Evolutionary conservation across 2,113 vertebrate genomes (phyloP).

Genomic region (Marmota flaviventris): DNA sequence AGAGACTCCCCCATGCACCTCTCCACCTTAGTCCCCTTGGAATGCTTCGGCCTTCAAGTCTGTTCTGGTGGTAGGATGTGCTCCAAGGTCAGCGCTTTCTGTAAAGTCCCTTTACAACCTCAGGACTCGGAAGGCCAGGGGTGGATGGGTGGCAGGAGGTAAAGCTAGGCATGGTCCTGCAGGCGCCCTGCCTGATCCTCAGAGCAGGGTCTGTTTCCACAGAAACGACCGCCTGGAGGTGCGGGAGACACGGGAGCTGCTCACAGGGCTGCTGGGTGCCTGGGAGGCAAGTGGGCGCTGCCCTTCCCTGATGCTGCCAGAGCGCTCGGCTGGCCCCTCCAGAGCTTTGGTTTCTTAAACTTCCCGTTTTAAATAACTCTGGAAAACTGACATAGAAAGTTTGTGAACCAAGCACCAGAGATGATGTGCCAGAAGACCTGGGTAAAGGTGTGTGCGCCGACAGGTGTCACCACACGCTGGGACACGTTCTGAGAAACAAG

Average conservation of each 20-base stretch:
- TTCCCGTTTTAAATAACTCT: not conserved
- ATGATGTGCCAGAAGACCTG: not conserved
- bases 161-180: not conserved
- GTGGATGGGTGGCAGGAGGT: not conserved
- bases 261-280: not conserved
- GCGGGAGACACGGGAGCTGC: not conserved
- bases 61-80: fast-evolving
- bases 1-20: fast-evolving
- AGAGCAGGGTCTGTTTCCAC: slow-evolving; percentile 40
- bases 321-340: not conserved
- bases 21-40: not conserved
- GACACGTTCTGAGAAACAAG: not conserved
- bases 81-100: not conserved
- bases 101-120: not conserved
- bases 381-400: not conserved
- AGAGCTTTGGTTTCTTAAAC: not conserved
- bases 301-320: not conserved
- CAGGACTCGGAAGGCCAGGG: not conserved
- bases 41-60: not conserved
- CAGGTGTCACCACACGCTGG: not conserved
- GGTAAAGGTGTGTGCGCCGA: not conserved
- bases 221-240: slow-evolving; percentile 31
- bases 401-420: not conserved
- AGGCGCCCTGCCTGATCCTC: not conserved
- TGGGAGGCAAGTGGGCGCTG: not conserved